Percentiles rank a stretch among this genome's conserved stretches.
These are phyloP conservation scores for Pseudococcus longispinus DNA, from an alignment of 2,888 invertebrate species.

Conservation along the genomic window DNA sequence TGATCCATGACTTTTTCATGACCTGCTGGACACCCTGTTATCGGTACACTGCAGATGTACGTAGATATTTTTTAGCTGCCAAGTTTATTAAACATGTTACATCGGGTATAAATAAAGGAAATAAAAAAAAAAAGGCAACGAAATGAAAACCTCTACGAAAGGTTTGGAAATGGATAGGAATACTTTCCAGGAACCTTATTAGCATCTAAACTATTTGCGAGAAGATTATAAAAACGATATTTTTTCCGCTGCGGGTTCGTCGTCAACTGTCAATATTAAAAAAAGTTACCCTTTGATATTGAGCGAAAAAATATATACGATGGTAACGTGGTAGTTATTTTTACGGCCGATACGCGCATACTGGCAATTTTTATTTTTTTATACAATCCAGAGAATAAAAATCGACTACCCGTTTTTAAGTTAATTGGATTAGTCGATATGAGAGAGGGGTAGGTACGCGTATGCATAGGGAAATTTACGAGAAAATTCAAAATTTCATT, in stretches of 20 bases:
- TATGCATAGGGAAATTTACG: constrained; percentile 7
- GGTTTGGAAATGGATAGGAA: not conserved
- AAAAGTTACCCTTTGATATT: constrained; percentile 9
- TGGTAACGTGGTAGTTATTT: not conserved
- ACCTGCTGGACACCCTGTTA: too few relatives aligned
- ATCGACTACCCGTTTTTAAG: constrained; percentile 11
- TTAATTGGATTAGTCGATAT: not conserved
- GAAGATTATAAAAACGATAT: not conserved
- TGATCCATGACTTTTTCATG: too few relatives aligned
- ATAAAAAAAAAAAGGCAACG: too few relatives aligned
- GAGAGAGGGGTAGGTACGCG: not conserved
- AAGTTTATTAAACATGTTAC: too few relatives aligned
- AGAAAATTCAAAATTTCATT: constrained; percentile 23
- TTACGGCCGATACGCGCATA: not conserved
- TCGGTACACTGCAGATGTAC: too few relatives aligned
- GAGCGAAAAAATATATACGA: not conserved
- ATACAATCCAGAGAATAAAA: not conserved
- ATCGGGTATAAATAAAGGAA: too few relatives aligned
- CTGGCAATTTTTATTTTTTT: not conserved
- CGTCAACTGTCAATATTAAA: not conserved
- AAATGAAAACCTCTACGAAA: too few relatives aligned
- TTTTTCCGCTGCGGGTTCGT: not conserved
- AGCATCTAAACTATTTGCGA: not conserved
- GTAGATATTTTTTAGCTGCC: too few relatives aligned
- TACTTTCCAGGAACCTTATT: not conserved